Evolutionary conservation across 2,888 invertebrate genomes (phyloP).

Genomic region (Creontiades dilutus): DNA sequence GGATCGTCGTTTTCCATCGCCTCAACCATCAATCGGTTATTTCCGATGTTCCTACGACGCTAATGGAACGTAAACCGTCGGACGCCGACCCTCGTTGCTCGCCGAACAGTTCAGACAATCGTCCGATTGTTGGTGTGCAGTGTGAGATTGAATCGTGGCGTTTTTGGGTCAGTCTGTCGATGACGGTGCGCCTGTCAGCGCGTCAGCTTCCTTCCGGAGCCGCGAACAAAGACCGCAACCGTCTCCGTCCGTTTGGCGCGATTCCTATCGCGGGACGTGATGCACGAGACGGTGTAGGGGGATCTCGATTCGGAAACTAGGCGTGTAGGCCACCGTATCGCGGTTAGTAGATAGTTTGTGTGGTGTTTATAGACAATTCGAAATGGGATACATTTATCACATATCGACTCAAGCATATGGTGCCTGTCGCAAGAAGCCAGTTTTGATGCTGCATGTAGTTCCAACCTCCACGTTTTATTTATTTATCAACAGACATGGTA

Average conservation of each 20-base stretch:
- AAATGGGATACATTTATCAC: no score
- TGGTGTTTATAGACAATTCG: neutral
- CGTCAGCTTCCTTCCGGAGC: slow-evolving; percentile 16
- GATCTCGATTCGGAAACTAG: neutral
- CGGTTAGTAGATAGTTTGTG: neutral
- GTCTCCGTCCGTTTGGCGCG: slow-evolving; percentile 14
- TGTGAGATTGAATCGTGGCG: neutral
- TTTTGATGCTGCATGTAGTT: no score
- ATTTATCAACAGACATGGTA: no score
- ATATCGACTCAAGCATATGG: no score
- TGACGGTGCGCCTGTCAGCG: neutral
- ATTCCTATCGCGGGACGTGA: neutral
- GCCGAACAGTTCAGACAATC: neutral
- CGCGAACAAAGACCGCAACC: neutral
- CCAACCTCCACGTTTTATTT: no score
- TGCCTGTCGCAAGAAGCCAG: no score
- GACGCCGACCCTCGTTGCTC: no score
- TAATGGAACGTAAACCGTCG: no score
- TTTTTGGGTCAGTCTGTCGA: slow-evolving; percentile 27
- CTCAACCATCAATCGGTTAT: no score
- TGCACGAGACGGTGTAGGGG: neutral
- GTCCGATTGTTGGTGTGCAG: neutral
- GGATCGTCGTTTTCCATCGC: no score
- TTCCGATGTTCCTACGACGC: no score
- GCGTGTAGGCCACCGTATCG: neutral